Percentiles rank a stretch among this genome's conserved stretches.
Conservation (phyloP, 2,888 invertebrate species). For the Cheilosia variabilis region DNA sequence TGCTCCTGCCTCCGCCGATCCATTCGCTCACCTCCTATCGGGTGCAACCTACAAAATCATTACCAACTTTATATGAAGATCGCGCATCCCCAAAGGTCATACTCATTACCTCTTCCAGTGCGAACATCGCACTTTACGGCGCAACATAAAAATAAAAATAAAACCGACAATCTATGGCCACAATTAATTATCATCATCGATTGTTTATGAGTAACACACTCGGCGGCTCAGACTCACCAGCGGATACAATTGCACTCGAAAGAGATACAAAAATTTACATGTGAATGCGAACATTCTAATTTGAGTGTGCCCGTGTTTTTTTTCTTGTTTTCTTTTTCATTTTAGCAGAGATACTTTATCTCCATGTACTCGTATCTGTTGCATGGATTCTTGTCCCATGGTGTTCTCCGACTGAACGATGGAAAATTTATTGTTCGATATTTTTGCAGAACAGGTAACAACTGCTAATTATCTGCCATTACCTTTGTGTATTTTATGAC, state of each 20-base stretch:
- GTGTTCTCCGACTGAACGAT: constrained; percentile 43
- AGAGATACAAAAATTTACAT: constrained; percentile 72
- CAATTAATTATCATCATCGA: constrained; percentile 72
- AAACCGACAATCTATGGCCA: constrained; percentile 55
- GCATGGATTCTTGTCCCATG: constrained; percentile 11
- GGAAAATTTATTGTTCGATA: constrained; percentile 71
- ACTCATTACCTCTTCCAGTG: constrained; percentile 54
- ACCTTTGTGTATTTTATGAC: constrained; percentile 72
- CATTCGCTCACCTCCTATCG: constrained; percentile 2
- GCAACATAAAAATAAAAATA: constrained; percentile 17
- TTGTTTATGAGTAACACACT: constrained; percentile 59
- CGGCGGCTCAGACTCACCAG: constrained; percentile 14
- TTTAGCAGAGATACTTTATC: constrained; percentile 56
- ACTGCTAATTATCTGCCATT: constrained; percentile 75
- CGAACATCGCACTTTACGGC: constrained; percentile 47
- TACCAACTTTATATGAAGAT: constrained; percentile 56
- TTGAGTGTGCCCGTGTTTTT: constrained; percentile 29
- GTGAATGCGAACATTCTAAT: constrained; percentile 73
- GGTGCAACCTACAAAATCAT: constrained; percentile 39
- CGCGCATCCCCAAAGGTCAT: constrained; percentile 64
- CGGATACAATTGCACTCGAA: constrained; percentile 52
- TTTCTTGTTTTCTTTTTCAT: not conserved
- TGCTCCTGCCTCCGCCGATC: not conserved
- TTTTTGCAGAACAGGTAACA: constrained; percentile 62
- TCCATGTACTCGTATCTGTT: constrained; percentile 36